Evolutionary conservation across 1,140 invertebrate species (phyloP).

Genomic region (Ephestia elutella): DNA sequence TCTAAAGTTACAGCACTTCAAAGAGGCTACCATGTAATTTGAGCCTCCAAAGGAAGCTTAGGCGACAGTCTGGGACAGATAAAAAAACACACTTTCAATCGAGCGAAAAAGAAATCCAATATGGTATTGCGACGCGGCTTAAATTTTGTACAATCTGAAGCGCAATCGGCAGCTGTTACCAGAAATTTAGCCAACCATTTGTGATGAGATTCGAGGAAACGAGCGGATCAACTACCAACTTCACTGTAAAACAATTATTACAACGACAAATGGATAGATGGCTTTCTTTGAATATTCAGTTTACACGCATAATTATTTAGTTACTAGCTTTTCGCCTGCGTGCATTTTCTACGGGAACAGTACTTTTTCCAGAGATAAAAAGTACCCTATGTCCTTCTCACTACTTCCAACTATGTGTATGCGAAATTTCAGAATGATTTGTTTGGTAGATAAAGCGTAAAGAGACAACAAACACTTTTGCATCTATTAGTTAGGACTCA

Average conservation of each 20-base stretch:
- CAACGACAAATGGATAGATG: background rate
- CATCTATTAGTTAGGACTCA: too few relatives aligned
- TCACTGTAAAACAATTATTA: constrained; percentile 20
- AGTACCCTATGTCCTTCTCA: too few relatives aligned
- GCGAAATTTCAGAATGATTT: too few relatives aligned
- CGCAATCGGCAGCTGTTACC: constrained; percentile 60
- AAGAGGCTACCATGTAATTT: constrained; percentile 64
- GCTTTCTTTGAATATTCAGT: too few relatives aligned
- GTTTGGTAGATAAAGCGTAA: too few relatives aligned
- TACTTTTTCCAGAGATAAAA: too few relatives aligned
- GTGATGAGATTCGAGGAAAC: constrained; percentile 42
- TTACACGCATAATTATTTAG: too few relatives aligned
- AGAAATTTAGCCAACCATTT: constrained; percentile 49
- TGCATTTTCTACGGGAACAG: too few relatives aligned
- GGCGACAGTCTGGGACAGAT: constrained; percentile 57
- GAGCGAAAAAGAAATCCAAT: constrained; percentile 67
- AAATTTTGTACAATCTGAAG: constrained; percentile 67
- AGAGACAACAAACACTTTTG: too few relatives aligned
- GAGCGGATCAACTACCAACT: constrained; percentile 35
- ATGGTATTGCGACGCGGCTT: constrained; percentile 60
- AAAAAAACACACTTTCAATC: constrained; percentile 63
- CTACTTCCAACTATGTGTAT: too few relatives aligned
- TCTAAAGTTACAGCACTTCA: constrained; percentile 46
- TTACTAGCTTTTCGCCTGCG: too few relatives aligned
- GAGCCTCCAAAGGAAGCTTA: constrained; percentile 59